Base-by-base conservation (phyloP, 1,140 invertebrate genomes). In the Linepithema humile region DNA sequence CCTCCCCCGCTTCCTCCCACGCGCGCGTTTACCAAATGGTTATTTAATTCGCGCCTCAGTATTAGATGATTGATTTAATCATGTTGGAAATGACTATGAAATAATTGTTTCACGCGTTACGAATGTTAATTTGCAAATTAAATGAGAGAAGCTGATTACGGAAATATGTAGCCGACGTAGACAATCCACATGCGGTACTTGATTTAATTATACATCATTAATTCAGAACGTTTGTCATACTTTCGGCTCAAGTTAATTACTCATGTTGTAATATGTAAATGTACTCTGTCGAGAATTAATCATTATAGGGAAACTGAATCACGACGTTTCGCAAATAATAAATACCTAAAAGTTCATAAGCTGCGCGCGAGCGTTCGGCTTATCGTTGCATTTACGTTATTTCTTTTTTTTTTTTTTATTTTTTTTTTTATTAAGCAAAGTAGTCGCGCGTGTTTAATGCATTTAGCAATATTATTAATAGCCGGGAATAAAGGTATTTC, bases 141-240 rank as follows among this genome's bases (percentile, higher is more conserved):
- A 80, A 80, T 80, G 75, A 80, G 75, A 80, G 75, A 69, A 80
- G 64, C 75, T 80, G 75, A 80, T 80, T 80, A 80, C 75, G 75
- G 48, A 80, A 80, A 80, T 80, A 70, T 80, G 75, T 80, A 69
- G 75, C 75, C 65, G 75, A 70, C 75, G 75, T 80, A 80, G 75
- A 80, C 75, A 80, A 80, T 70, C 64, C 75, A 64, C 64, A 23
- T 43, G 64, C 64, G 75, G 64, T 43, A 80, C 75, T 80, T 80
- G 75, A 80, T 80, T 80, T 80, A 80, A 80, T 80, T 80, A 80
- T 80, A 80, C 75, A 70, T 80, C 75, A 80, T 80, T 80, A 80
- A 80, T 80, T 80, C 64, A 70, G 64, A 80, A 80, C 75, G 70
- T 80, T 80, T 80, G 75, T 80, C 75, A 80, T 80, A 80, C 75